Conservation (phyloP, 2,797 vertebrate genomes). For the Anableps anableps region DNA sequence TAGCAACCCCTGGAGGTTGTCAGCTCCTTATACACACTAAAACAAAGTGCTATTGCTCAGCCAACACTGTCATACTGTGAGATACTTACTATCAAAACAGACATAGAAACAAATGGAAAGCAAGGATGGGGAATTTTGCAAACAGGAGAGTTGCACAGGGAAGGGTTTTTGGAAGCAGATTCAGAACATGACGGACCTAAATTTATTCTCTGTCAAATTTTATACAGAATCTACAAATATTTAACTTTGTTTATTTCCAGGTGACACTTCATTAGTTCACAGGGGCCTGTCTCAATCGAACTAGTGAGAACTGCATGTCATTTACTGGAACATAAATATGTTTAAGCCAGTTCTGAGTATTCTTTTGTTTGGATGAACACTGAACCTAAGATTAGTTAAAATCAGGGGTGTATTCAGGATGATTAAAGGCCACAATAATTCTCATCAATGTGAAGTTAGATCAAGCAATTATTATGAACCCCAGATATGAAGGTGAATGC, state of each 20-base stretch:
- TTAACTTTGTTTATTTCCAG: not conserved
- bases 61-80: slow-evolving; percentile 30
- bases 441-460: not conserved
- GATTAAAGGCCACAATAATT: not conserved
- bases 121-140: slow-evolving; percentile 25
- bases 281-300: not conserved
- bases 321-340: too few species aligned
- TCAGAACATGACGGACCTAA: not conserved
- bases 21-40: slow-evolving; percentile 34
- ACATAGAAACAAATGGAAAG: slow-evolving; percentile 23
- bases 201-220: not conserved
- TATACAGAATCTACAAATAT: not conserved
- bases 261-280: not conserved
- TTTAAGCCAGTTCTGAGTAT: not conserved
- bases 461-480: not conserved
- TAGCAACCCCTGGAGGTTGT: slow-evolving; percentile 68
- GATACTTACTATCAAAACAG: slow-evolving; percentile 19
- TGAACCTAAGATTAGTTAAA: not conserved
- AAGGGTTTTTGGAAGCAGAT: slow-evolving; percentile 13
- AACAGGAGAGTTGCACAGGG: not conserved
- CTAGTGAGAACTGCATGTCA: not conserved
- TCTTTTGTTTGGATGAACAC: not conserved
- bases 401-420: not conserved
- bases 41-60: slow-evolving; percentile 48
- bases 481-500: not conserved